These are phyloP conservation scores for Phrynosoma blainvillii DNA, from an alignment of 2,113 vertebrate genomes.

Conservation along the genomic window DNA sequence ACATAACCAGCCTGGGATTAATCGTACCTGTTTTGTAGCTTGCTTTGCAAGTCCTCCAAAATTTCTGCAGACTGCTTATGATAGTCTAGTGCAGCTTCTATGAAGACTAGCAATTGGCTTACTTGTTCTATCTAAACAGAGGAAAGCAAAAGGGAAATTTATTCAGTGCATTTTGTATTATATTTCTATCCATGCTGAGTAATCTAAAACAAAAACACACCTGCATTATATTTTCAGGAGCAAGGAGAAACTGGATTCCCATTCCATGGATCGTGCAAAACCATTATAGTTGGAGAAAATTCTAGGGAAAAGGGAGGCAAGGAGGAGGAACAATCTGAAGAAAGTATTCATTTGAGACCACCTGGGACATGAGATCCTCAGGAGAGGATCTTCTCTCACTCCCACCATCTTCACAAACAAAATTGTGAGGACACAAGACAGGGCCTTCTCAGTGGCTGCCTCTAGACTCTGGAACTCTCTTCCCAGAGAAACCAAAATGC, in stretches of 20 bases:
- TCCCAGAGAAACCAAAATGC: too few relatives aligned
- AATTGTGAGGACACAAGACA: too few relatives aligned
- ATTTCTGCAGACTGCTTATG: slow-evolving; percentile 87
- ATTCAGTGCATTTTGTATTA: neutral
- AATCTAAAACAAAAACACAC: neutral
- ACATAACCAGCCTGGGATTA: neutral
- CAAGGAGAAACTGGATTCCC: neutral
- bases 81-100: slow-evolving; percentile 88
- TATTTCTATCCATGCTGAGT: neutral
- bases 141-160: neutral
- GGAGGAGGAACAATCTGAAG: neutral
- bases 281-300: neutral
- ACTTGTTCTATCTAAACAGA: slow-evolving; percentile 89
- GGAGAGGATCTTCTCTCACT: too few relatives aligned
- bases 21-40: slow-evolving; percentile 84
- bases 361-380: too few relatives aligned
- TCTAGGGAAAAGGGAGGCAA: neutral
- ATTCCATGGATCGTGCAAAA: neutral
- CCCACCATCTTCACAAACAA: too few relatives aligned
- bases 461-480: too few relatives aligned
- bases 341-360: too few relatives aligned
- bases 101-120: slow-evolving; percentile 87
- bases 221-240: neutral
- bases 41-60: slow-evolving; percentile 86
- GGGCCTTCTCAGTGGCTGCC: too few relatives aligned